phyloP scores from a whole-genome alignment of 92 coral and sea anemone genomes.

The Porites divaricata region DNA sequence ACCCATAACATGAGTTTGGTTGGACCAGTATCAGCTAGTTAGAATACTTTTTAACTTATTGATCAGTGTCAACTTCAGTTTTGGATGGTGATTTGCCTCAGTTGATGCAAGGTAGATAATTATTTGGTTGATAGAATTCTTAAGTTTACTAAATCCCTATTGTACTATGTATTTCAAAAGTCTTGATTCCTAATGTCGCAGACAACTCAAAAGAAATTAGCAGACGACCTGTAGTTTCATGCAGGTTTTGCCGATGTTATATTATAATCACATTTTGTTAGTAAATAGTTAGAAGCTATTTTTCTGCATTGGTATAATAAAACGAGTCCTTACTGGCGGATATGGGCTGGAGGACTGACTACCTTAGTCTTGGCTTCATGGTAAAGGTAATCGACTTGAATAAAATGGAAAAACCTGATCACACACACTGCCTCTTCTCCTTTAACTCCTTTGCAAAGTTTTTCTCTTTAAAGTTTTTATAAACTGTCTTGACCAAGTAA shows the following conservation, averaged over 20 bases:
- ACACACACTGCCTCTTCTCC: not conserved
- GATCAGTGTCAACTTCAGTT: not conserved
- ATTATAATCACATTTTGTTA: constrained; percentile 18
- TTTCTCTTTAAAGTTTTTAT: too few species aligned
- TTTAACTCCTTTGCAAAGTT: too few species aligned
- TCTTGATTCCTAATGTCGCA: constrained; percentile 1
- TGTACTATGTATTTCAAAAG: constrained; percentile 20
- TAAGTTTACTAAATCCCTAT: not conserved
- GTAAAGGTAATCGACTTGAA: constrained; percentile 16
- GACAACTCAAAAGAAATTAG: not conserved
- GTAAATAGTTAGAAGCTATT: constrained; percentile 36
- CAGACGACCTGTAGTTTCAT: not conserved
- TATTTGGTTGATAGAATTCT: not conserved
- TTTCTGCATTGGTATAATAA: constrained; percentile 28
- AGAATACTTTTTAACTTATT: too few species aligned
- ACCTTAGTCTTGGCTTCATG: constrained; percentile 18
- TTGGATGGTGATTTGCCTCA: not conserved
- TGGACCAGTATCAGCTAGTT: not conserved
- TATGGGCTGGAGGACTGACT: not conserved
- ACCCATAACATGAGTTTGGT: not conserved
- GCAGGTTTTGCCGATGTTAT: not conserved
- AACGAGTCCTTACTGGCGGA: not conserved
- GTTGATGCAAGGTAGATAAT: not conserved
- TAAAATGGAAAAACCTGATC: not conserved
- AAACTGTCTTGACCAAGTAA: too few species aligned